Evolutionary conservation across 2,797 vertebrate species (phyloP).

Genomic region (Acipenser oxyrinchus): DNA sequence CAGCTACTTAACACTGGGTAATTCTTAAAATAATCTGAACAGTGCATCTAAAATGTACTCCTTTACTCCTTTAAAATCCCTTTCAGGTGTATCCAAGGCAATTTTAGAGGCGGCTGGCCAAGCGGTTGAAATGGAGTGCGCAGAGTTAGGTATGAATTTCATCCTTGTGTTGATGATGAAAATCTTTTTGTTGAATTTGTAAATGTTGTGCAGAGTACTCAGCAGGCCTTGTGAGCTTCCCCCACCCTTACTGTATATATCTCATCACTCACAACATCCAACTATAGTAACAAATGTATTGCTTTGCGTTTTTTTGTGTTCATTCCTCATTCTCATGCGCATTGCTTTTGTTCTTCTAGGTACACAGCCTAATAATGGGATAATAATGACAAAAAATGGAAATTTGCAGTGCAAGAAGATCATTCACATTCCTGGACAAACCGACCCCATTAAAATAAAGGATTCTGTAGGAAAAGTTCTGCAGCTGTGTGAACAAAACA

Average conservation of each 20-base stretch:
- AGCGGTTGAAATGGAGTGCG: conserved; percentile 56
- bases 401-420: conserved; percentile 59
- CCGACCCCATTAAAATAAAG: conserved; percentile 38
- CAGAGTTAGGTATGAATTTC: conserved; percentile 48
- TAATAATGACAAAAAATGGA: conserved; percentile 66
- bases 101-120: conserved; percentile 70
- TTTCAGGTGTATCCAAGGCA: conserved; percentile 76
- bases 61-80: neutral
- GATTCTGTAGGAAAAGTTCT: conserved; percentile 51
- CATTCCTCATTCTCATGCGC: neutral
- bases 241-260: neutral
- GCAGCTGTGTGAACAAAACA: conserved; percentile 51
- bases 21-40: no score
- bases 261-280: neutral
- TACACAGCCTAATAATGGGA: conserved; percentile 19
- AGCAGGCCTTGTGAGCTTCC: neutral
- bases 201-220: neutral
- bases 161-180: neutral
- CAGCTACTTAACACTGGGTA: no score
- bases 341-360: conserved; percentile 27
- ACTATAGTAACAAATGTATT: neutral
- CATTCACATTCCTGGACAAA: conserved; percentile 61
- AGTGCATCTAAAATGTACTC: no score
- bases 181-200: conserved; percentile 22
- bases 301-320: conserved; percentile 20